Percentiles rank a stretch among this genome's conserved stretches.
Evolutionary conservation across 2,888 invertebrate genomes (phyloP).

Genomic region (Syrista parreyssii): DNA sequence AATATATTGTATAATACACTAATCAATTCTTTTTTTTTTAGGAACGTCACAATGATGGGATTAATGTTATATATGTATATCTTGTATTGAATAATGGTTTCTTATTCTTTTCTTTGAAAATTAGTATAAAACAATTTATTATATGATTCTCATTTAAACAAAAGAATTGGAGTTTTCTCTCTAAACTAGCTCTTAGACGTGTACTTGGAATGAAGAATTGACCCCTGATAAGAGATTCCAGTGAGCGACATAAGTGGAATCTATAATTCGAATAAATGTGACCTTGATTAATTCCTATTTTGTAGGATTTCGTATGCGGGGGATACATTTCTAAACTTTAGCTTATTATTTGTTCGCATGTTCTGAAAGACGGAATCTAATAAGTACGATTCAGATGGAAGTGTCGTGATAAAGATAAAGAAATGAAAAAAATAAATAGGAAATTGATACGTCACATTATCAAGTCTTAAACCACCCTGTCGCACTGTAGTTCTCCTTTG

Average conservation of each 20-base stretch:
- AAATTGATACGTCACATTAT: not conserved
- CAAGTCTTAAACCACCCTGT: not conserved
- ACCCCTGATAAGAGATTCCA: not conserved
- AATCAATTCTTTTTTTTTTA: not conserved
- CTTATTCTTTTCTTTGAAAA: not conserved
- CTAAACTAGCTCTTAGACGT: not conserved
- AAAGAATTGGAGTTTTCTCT: not conserved
- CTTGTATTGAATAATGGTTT: no score
- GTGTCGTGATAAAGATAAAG: not conserved
- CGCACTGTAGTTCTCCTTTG: not conserved
- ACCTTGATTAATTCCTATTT: not conserved
- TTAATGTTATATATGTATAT: not conserved
- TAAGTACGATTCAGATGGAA: not conserved
- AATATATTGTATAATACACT: not conserved
- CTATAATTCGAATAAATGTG: not conserved
- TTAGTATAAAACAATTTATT: conserved; percentile 7
- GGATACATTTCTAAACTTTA: not conserved
- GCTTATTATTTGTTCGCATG: not conserved
- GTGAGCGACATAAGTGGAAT: not conserved
- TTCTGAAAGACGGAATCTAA: not conserved
- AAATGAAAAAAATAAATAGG: not conserved
- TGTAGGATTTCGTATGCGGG: no score
- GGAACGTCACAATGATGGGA: not conserved
- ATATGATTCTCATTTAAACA: not conserved
- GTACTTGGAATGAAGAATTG: conserved; percentile 2